A percentile compares a stretch with the other conserved stretches of the same genome.
Evolutionary conservation across 2,888 invertebrate genomes (phyloP).

Genomic region (Cyclophora punctaria): DNA sequence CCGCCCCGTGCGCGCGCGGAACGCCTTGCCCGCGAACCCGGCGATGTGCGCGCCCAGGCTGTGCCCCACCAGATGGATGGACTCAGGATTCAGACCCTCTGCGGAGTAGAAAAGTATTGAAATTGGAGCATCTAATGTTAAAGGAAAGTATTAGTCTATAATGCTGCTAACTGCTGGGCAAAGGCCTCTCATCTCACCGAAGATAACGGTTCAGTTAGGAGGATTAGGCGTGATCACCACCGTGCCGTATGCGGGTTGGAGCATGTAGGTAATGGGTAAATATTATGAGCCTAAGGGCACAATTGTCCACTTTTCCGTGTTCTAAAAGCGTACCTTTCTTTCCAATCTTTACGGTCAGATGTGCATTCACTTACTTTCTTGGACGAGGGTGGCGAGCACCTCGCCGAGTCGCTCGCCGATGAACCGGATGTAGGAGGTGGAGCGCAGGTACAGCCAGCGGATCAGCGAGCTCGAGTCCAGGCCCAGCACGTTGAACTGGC

Average conservation of each 20-base stretch:
- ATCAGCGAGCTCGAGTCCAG: slow-evolving; percentile 62
- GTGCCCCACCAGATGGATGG: slow-evolving; percentile 60
- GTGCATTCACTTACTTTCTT: slow-evolving; percentile 29
- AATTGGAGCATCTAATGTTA: no score
- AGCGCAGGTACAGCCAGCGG: slow-evolving; percentile 50
- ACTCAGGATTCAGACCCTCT: slow-evolving; percentile 42
- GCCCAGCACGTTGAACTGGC: slow-evolving; percentile 44
- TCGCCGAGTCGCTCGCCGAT: slow-evolving; percentile 51
- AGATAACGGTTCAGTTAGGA: no score
- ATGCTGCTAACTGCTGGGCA: no score
- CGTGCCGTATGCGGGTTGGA: no score
- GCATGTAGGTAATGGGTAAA: no score
- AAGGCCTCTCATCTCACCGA: no score
- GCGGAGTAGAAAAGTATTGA: slow-evolving; percentile 1
- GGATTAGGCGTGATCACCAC: no score
- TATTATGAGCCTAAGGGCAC: no score
- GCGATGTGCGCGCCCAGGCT: slow-evolving; percentile 60
- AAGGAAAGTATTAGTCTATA: no score
- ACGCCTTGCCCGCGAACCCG: slow-evolving; percentile 50
- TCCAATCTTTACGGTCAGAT: no score
- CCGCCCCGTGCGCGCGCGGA: slow-evolving; percentile 35
- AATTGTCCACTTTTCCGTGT: no score
- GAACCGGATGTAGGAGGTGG: slow-evolving; percentile 53
- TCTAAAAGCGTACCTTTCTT: no score
- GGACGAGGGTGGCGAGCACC: slow-evolving; percentile 38